Percentiles rank a stretch among this genome's conserved stretches.
phyloP scores from a whole-genome alignment of 2,888 invertebrate species.

The Noctuana brunneofusca region DNA sequence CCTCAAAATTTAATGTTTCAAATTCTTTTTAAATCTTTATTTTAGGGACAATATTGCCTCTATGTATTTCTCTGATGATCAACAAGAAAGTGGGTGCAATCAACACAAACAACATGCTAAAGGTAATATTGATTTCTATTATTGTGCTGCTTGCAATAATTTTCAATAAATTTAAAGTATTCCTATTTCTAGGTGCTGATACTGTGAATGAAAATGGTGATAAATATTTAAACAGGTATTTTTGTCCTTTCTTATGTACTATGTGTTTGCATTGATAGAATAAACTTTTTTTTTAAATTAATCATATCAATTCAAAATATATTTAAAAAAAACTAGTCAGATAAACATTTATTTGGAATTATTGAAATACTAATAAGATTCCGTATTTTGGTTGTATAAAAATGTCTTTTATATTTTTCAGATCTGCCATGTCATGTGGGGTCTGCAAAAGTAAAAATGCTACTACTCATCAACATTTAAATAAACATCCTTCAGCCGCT shows the following conservation, averaged over 20 bases:
- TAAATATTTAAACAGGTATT: conserved; percentile 42
- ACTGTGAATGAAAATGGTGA: conserved; percentile 40
- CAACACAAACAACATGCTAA: conserved; percentile 9
- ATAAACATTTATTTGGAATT: not conserved
- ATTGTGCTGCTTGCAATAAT: not conserved
- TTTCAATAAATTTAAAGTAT: not conserved
- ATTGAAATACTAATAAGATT: not conserved
- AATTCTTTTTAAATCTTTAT: not conserved
- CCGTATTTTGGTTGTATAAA: not conserved
- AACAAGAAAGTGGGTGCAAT: conserved; percentile 33
- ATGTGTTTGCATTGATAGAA: too few relatives aligned
- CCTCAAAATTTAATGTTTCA: not conserved
- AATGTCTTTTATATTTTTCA: conserved; percentile 15
- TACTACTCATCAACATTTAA: conserved; percentile 32
- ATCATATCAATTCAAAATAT: not conserved
- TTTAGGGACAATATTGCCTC: conserved; percentile 65
- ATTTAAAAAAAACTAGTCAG: not conserved
- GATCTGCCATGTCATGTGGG: conserved; percentile 16
- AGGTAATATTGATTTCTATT: not conserved
- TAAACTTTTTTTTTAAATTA: too few relatives aligned
- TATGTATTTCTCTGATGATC: conserved; percentile 49
- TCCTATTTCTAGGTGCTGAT: conserved; percentile 13
- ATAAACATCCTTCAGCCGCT: conserved; percentile 45
- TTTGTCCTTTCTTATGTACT: too few relatives aligned
- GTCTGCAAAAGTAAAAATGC: conserved; percentile 38